Evolutionary conservation across 2,888 invertebrate genomes (phyloP).

Genomic region (Timandra comae): DNA sequence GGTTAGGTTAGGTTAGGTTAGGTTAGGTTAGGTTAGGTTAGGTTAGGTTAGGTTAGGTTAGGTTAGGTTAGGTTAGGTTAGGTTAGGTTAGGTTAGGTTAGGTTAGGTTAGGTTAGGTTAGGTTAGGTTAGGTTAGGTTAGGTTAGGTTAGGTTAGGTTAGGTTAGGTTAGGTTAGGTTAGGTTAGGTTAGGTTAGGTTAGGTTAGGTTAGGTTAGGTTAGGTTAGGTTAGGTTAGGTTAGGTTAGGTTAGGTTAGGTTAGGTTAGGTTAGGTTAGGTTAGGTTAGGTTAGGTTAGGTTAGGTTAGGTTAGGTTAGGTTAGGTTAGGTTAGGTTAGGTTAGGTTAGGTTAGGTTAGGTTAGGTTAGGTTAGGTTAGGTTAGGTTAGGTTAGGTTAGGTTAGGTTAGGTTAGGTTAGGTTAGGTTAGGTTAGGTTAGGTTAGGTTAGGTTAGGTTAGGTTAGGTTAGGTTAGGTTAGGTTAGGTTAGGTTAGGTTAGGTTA

Average conservation of each 20-base stretch:
- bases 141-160: constrained; percentile 14
- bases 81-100: constrained; percentile 18
- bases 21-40: constrained; percentile 11
- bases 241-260: constrained; percentile 11
- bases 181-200: constrained; percentile 4
- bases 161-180: constrained; percentile 13
- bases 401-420: constrained; percentile 15
- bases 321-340: constrained; percentile 14
- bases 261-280: constrained; percentile 11
- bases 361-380: constrained; percentile 15
- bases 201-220: constrained; percentile 6
- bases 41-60: constrained; percentile 15
- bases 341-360: constrained; percentile 11
- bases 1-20: constrained; percentile 14
- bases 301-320: constrained; percentile 11
- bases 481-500: constrained; percentile 14
- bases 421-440: constrained; percentile 18
- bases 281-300: constrained; percentile 11
- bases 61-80: constrained; percentile 19
- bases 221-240: constrained; percentile 14
- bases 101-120: constrained; percentile 18
- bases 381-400: constrained; percentile 14
- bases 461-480: constrained; percentile 18
- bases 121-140: constrained; percentile 18
- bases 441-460: constrained; percentile 16